Evolutionary conservation across 64 coral and sea anemone genomes (phyloP).

Genomic region (Montipora cactus): DNA sequence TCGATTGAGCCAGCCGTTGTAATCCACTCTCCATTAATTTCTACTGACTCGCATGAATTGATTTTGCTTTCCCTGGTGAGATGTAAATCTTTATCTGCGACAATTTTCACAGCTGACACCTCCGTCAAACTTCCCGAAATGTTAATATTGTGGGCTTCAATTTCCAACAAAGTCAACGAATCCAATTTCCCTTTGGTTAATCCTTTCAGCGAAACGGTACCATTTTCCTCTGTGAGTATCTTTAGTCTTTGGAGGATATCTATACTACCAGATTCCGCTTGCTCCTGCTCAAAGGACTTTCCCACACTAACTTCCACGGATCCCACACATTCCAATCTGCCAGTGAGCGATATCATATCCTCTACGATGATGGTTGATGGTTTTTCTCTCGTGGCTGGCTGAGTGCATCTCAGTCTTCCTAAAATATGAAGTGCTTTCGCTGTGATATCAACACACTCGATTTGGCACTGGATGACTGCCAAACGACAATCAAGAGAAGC

Average conservation of each 20-base stretch:
- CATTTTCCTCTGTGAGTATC: slow-evolving; percentile 19
- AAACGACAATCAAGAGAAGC: slow-evolving; percentile 39
- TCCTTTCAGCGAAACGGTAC: slow-evolving; percentile 27
- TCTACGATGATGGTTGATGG: slow-evolving; percentile 51
- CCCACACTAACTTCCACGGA: slow-evolving; percentile 39
- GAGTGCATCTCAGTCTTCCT: slow-evolving; percentile 39
- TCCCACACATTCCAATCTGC: slow-evolving; percentile 51
- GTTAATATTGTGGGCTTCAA: slow-evolving; percentile 44
- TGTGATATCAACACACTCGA: slow-evolving; percentile 43
- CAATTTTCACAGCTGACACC: slow-evolving; percentile 34
- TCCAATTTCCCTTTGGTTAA: slow-evolving; percentile 41
- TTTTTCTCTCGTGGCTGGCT: not conserved
- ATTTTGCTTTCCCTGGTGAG: slow-evolving; percentile 52
- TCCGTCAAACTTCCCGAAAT: slow-evolving; percentile 43
- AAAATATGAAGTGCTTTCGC: slow-evolving; percentile 36
- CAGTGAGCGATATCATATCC: slow-evolving; percentile 15
- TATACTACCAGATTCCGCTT: slow-evolving; percentile 17
- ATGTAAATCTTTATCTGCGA: slow-evolving; percentile 39
- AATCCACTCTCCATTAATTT: slow-evolving; percentile 76
- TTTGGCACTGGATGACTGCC: slow-evolving; percentile 18
- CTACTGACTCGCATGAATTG: slow-evolving; percentile 54
- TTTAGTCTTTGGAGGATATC: slow-evolving; percentile 27
- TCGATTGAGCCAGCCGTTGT: slow-evolving; percentile 58
- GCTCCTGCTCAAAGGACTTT: slow-evolving; percentile 40
- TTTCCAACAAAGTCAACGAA: slow-evolving; percentile 30